Percentiles rank a stretch among this genome's conserved stretches.
Conservation (phyloP, 2,888 invertebrate genomes). For the Drosophila recens region DNA sequence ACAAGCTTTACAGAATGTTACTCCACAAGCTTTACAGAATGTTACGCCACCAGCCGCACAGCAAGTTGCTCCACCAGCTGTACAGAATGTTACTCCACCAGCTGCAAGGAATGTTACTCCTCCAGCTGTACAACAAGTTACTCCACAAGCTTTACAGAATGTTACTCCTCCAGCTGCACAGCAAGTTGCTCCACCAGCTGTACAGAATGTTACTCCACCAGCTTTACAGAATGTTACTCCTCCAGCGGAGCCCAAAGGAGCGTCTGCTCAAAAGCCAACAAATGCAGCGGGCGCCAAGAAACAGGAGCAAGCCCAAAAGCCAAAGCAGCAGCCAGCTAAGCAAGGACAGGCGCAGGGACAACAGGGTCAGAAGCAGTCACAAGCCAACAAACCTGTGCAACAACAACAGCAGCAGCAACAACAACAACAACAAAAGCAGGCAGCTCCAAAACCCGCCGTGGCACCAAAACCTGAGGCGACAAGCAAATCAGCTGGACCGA, state of each 20-base stretch:
- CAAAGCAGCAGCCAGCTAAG: slow-evolving; percentile 41
- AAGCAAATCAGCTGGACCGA: slow-evolving; percentile 39
- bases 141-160: slow-evolving; percentile 10
- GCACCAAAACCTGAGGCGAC: slow-evolving; percentile 45
- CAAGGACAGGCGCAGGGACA: slow-evolving; percentile 26
- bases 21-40: slow-evolving; percentile 19
- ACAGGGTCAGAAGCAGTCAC: slow-evolving; percentile 3
- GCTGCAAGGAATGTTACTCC: slow-evolving; percentile 10
- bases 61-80: slow-evolving; percentile 7
- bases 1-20: slow-evolving; percentile 17
- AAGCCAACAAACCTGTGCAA: slow-evolving; percentile 7
- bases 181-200: slow-evolving; percentile 9
- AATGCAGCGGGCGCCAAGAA: slow-evolving; percentile 49
- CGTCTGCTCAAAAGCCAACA: slow-evolving; percentile 32
- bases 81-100: neutral
- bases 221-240: too few relatives aligned
- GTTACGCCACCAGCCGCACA: slow-evolving; percentile 23
- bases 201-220: neutral
- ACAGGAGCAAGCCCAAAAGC: slow-evolving; percentile 48
- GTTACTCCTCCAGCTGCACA: slow-evolving; percentile 26
- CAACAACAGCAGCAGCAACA: slow-evolving; percentile 40
- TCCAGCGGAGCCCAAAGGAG: neutral
- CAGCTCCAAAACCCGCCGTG: slow-evolving; percentile 38
- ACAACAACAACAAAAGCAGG: slow-evolving; percentile 47
- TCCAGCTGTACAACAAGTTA: slow-evolving; percentile 16